Evolutionary conservation across 2,113 vertebrate species (phyloP), one percentile per base, ranked within the genome.

Genomic region (human (Homo sapiens)): DNA sequence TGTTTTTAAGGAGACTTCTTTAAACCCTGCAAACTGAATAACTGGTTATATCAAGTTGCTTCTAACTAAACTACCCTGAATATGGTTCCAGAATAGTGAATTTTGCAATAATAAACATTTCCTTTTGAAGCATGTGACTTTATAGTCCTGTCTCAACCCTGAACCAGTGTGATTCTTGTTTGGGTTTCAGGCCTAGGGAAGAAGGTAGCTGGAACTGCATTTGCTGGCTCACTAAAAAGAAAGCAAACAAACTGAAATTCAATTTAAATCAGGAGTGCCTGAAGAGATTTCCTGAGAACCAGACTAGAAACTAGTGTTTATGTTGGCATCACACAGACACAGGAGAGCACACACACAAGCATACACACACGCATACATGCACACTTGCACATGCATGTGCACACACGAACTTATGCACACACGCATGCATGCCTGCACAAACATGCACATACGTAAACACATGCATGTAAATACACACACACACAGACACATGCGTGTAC

Each of bases 391-490:
- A 22, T 43, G 40, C 11, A 45, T 1, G 40, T 25, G 11, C 40
- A 76, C 40, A 73, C n/a, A 32, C 68, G 32, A 18, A 30, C 2
- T 1, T 3, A 6, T 1, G 6, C 4, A 32, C 35, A 7, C 40
- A n/a, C 45, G 8, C 3, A 3, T 7, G 0, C 52, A 1, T 32
- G 2, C 6, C 20, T 13, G 6, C 8, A 1, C 1, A 23, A 64
- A 50, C 10, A n/a, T 32, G 25, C 6, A 38, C 38, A 40, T 25
- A 80, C 16, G 22, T 27, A 66, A 66, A 20, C 30, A 40, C 40
- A 8, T 40, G 55, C 14, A 61, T 18, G 7, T 23, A 72, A 11
- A 72, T 20, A 76, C 8, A 40, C 18, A 11, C 20, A 57, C 22
- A 57, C 55, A 23, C 16, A 52, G 1, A 55, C 16, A 55, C 52